Base-by-base conservation (phyloP, 2,888 invertebrate species). In the Tromatobia lineatoria region DNA sequence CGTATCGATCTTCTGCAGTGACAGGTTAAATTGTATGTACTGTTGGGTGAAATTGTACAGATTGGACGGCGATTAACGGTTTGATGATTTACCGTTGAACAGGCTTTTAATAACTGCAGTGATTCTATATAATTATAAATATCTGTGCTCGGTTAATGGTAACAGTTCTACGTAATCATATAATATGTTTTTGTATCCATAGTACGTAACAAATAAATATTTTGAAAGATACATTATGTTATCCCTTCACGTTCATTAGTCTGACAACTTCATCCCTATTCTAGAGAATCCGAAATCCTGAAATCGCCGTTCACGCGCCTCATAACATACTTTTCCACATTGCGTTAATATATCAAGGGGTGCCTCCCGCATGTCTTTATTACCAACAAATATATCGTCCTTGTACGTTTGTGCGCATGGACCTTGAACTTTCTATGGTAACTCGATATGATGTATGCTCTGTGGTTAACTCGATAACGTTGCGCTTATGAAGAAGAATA, bases 371-470 rank as follows among this genome's bases (percentile, higher is more conserved):
- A 25, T 38, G 7, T 38, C 34, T 38, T 38, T 38, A 38, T 1
- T 8, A 38, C 34, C 34, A 50, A 70, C 70, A 52, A 70, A 70
- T 52, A 8, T 52, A 52, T 70, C 57, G 64, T 38, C 64, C 59
- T 81, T 70, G 50, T 50, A 45, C 23, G 50, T 57, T 66, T 47
- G 50, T 83, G 83, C 83, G 83, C 83, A 83, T 83, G 71, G 83
- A 71, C 83, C 83, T 83, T 83, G 83, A 83, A 83, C 83, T 83
- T 83, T 83, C 42, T 76, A 80, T 79, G 83, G 67, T 83, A 76
- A 83, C 80, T 71, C 61, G 69, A 18, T 66, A 75, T 66, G 76
- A 80, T 76, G 76, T 80, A 76, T 83, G 71, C 57, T 66, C 80
- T 64, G 69, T 20, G 54, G 47, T 73, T 57, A 57, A 76, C 80